Percentiles rank a stretch among this genome's conserved stretches.
These are phyloP conservation scores for Oncorhynchus tshawytscha DNA, from an alignment of 2,113 vertebrate genomes.

Conservation along the genomic window DNA sequence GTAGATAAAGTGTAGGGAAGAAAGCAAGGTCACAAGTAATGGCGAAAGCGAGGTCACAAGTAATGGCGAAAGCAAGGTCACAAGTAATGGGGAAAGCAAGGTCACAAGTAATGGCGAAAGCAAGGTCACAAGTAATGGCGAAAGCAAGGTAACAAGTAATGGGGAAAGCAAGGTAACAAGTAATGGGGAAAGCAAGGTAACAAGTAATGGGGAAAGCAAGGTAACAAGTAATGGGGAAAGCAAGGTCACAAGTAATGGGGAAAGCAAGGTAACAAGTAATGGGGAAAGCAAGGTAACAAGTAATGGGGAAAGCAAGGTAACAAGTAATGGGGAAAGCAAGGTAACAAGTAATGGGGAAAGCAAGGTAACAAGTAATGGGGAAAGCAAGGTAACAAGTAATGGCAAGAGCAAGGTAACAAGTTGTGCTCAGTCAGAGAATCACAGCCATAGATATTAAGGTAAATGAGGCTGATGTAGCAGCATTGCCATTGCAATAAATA, in stretches of 20 bases:
- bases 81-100: not conserved
- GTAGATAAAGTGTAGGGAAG: not conserved
- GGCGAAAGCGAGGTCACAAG: no score
- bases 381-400: not conserved
- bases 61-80: no score
- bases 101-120: not conserved
- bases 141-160: slow-evolving; percentile 2
- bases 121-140: not conserved
- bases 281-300: not conserved
- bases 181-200: no score
- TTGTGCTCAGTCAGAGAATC: slow-evolving; percentile 12
- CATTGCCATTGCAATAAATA: slow-evolving; percentile 5
- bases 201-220: no score
- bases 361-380: not conserved
- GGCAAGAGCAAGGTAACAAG: slow-evolving; percentile 19
- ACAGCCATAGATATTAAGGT: slow-evolving; percentile 8
- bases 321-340: no score
- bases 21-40: not conserved
- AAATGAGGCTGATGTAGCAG: slow-evolving; percentile 47
- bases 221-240: no score
- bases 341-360: no score
- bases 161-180: not conserved
- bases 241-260: not conserved
- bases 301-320: no score
- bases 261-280: not conserved